Evolutionary conservation across 2,113 vertebrate genomes (phyloP), one percentile per base, ranked within the genome.

Genomic region (Ceuthmochares aereus): DNA sequence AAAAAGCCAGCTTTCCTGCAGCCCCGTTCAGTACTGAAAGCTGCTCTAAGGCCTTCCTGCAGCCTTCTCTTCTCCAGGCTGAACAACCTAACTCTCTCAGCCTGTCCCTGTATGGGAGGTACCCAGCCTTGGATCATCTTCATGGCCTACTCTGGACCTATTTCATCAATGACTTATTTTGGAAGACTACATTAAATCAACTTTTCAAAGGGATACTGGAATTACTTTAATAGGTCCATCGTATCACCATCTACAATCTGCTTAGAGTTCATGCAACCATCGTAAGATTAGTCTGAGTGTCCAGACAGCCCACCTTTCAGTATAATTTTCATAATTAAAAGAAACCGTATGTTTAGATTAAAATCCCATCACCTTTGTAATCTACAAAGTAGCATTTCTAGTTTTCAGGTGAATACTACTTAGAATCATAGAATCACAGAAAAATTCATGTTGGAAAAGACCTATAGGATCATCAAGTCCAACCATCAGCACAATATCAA

Each of bases 181-280:
- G 13, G 91, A 93, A 90, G 27, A 77, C 56, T 78, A 90, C 93
- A 89, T 84, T 58, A 87, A 82, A 93, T 52, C 30, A 88, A 36
- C 47, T 60, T 76, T 94, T 66, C 19, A 84, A 92, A 93, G 93
- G 7, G 69, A 69, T 89, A 84, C 19, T 43, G 64, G 47, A 96
- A 29, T 51, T 85, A 64, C 42, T 68, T 95, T 90, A 73, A 22
- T 27, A 21, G 66, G 67, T 37, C 77, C 27, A 74, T 81, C 26
- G 9, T 62, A 40, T 23, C 43, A 60, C 51, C 55, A 84, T 36
- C 45, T 13, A 76, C 14, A 40, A 72, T 92, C 88, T 93, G 25
- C 34, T 91, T 84, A 76, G 30, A 72, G 37, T 42, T 83, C 40
- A 22, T 47, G 47, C 36, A 81, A 84, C n/a, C 5, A 27, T 60